phyloP scores from a whole-genome alignment of 2,888 invertebrate genomes.

The Thysanoteuthis rhombus region DNA sequence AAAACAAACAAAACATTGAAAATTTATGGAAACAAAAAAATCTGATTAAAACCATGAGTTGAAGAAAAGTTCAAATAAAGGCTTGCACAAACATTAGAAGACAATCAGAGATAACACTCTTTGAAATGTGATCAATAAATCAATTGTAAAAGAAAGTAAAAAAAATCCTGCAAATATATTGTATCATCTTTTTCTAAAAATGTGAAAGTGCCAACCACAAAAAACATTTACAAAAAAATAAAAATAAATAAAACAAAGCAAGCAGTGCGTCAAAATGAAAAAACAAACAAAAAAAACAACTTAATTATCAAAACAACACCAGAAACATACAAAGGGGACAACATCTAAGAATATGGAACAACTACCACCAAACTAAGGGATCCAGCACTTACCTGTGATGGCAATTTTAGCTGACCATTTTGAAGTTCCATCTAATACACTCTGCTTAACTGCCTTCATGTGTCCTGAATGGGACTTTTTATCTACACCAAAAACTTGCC shows the following conservation, averaged over 20 bases:
- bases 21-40: too few species aligned
- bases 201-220: not conserved
- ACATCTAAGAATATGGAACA: not conserved
- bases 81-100: not conserved
- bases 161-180: not conserved
- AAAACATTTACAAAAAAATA: not conserved
- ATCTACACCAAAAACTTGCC: constrained; percentile 96
- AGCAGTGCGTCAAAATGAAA: too few species aligned
- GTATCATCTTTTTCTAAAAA: not conserved
- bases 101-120: not conserved
- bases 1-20: too few species aligned
- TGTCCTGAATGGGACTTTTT: constrained; percentile 85
- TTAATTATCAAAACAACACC: not conserved
- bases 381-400: constrained; percentile 89
- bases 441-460: constrained; percentile 98
- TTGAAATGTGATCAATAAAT: not conserved
- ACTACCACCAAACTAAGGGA: not conserved
- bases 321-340: not conserved
- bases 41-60: not conserved
- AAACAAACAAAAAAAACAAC: not conserved
- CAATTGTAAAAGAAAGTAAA: not conserved
- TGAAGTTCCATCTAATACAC: constrained; percentile 98
- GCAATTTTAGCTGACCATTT: constrained; percentile 99
- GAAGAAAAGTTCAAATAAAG: not conserved
- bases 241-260: not conserved